Conservation (phyloP, 2,113 vertebrate genomes). For the Zapus hudsonius region DNA sequence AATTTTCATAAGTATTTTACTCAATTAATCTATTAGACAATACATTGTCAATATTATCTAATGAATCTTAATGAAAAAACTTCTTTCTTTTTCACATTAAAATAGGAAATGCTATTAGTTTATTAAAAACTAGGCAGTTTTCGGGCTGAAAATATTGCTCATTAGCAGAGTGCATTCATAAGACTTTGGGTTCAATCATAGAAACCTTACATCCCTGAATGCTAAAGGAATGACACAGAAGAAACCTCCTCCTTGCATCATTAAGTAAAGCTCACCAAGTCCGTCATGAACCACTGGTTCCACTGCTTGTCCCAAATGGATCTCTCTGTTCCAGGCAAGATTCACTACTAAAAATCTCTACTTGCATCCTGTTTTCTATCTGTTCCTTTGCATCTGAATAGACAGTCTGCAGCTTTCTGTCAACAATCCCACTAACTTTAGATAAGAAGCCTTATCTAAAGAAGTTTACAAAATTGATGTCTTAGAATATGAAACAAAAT, state of each 20-base stretch:
- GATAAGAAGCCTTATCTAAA: background rate
- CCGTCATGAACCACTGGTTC: background rate
- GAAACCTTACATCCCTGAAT: too few species aligned
- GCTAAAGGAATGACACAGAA: too few species aligned
- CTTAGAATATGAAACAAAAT: background rate
- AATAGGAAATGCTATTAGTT: too few species aligned
- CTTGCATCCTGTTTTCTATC: background rate
- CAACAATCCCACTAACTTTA: background rate
- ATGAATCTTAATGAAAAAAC: background rate
- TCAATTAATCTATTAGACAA: background rate
- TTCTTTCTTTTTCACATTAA: too few species aligned
- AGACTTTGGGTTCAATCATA: too few species aligned
- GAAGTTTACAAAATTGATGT: background rate
- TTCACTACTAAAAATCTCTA: background rate
- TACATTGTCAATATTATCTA: background rate
- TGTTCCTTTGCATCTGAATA: background rate
- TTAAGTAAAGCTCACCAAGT: background rate
- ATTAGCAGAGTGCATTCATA: too few species aligned
- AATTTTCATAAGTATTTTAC: conserved; percentile 31
- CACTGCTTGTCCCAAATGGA: background rate
- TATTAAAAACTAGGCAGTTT: too few species aligned
- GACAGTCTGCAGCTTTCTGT: background rate
- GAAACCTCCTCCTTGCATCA: background rate
- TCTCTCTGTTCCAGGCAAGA: background rate
- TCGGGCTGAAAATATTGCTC: too few species aligned